Conservation (phyloP, 2,113 vertebrate genomes). For the Corynorhinus townsendii region DNA sequence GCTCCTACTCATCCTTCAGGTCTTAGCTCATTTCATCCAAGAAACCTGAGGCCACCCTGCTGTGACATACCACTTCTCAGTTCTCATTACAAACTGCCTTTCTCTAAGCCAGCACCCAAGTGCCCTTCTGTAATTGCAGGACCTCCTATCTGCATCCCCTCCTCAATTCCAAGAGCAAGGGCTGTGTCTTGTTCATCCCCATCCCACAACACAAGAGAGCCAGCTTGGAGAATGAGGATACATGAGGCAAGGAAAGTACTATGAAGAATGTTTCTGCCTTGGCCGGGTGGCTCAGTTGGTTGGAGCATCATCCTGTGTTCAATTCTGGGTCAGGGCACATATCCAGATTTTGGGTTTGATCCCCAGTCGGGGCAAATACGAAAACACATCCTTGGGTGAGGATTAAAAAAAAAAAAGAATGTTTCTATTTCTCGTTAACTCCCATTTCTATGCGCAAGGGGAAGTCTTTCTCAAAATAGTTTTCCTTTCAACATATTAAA, state of each 20-base stretch:
- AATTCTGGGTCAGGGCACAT: background rate
- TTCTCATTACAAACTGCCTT: rapidly evolving
- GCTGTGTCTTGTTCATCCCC: background rate
- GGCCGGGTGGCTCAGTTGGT: background rate
- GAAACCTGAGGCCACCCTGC: background rate
- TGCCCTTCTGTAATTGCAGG: rapidly evolving
- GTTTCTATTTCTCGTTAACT: background rate
- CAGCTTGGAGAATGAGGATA: background rate
- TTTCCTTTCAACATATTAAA: background rate
- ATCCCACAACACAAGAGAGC: background rate
- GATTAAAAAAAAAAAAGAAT: background rate
- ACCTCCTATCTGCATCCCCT: background rate
- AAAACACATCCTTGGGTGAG: background rate
- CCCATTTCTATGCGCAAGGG: background rate
- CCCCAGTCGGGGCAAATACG: background rate
- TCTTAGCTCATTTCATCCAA: background rate
- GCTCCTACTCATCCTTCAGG: background rate
- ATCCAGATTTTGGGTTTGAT: background rate
- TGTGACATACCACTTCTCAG: background rate
- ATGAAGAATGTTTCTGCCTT: background rate
- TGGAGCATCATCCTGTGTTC: background rate
- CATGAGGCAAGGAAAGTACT: background rate
- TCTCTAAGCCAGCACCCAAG: background rate
- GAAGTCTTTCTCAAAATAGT: background rate
- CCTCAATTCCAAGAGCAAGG: background rate